phyloP scores from a whole-genome alignment of 2,113 vertebrate genomes.

The Oxyura jamaicensis region DNA sequence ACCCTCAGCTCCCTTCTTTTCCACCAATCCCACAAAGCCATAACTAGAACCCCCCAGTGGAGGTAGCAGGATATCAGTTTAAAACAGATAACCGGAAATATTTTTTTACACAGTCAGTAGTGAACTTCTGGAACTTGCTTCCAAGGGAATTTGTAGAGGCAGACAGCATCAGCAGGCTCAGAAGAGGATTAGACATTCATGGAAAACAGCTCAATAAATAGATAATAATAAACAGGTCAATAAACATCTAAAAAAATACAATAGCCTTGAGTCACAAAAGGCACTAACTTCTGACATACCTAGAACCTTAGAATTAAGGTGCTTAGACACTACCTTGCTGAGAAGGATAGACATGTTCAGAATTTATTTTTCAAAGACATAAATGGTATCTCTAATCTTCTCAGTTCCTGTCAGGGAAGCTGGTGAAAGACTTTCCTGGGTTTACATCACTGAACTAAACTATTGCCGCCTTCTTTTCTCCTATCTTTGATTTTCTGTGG shows the following conservation, averaged over 20 bases:
- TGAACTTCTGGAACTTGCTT: slow-evolving; percentile 44
- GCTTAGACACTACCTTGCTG: not conserved
- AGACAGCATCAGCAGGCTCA: slow-evolving; percentile 38
- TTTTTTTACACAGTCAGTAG: not conserved
- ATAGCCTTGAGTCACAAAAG: not conserved
- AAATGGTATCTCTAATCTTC: not conserved
- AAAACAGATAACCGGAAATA: not conserved
- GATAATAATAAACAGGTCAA: slow-evolving; percentile 61
- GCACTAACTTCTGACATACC: not conserved
- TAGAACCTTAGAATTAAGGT: slow-evolving; percentile 20
- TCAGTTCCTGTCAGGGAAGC: not conserved
- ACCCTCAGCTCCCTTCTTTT: not conserved
- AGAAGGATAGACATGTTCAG: not conserved
- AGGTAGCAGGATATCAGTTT: not conserved
- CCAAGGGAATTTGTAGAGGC: slow-evolving; percentile 23
- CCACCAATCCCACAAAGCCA: not conserved
- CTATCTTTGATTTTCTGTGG: not conserved
- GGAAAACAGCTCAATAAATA: slow-evolving; percentile 64
- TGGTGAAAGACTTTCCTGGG: not conserved
- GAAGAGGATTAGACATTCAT: slow-evolving; percentile 48
- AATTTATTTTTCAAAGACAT: not conserved
- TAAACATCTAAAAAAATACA: slow-evolving; percentile 23
- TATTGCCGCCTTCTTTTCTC: not conserved
- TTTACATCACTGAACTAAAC: not conserved
- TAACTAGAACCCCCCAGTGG: not conserved